Base-by-base conservation (phyloP, 30 jellyfish, hydroid and myxozoan species). In the Turritopsis dohrnii region DNA sequence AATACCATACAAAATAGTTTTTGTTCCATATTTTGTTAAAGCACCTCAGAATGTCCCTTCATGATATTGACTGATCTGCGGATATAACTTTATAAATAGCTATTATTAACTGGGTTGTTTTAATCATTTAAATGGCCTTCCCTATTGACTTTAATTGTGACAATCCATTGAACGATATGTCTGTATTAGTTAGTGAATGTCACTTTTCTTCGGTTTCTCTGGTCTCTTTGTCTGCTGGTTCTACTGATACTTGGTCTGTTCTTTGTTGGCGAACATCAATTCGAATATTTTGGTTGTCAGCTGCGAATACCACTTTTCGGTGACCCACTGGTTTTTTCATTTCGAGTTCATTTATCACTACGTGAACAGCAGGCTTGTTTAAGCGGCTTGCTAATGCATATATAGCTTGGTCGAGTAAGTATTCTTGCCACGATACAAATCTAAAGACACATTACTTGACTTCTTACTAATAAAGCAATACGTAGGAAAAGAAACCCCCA, bases 341-440 rank as follows among this genome's bases (percentile, higher is more conserved):
- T 66, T 66, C 76, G 30, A 66, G 76, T 66, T 66, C 76, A 66
- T 66, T 66, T n/a, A 66, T 26, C 29, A 66, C 76, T n/a, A 66
- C 76, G 18, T 66, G 76, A 25, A 66, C 76, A 17, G 76, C 76
- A 7, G 76, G 76, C 30, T 66, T 66, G 18, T 66, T 66, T 21
- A 66, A 25, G 4, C 76, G 76, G 17, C 29, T n/a, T 3, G 76
- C 76, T 26, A 66, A 66, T 26, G 76, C 76, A 17, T 66, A 66
- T 21, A 66, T 66, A 17, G 76, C 76, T 66, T 66, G 76, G 17
- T 66, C 76, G 17, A 66, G 76, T 66, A 66, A 66, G 30, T 66
- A 66, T 66, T 66, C 76, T 17, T 66, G 76, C 76, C 76, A 66
- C 30, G 76, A n/a, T 66, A 66, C 76, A 66, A n/a, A 66, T n/a